These are phyloP conservation scores for Druceiella hillmani DNA, from an alignment of 2,888 invertebrate genomes.

Conservation along the genomic window DNA sequence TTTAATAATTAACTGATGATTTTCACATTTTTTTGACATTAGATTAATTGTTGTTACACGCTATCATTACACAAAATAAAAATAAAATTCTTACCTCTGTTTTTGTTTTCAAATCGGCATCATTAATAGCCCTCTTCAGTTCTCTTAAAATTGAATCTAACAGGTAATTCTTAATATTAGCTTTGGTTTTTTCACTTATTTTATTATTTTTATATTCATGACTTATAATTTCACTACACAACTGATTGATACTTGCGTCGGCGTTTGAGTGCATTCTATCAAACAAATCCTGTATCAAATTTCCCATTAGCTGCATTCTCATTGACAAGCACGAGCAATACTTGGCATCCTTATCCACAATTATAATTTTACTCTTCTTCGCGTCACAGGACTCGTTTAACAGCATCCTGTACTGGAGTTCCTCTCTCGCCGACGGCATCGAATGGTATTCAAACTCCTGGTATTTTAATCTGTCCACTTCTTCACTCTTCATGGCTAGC, in stretches of 20 bases:
- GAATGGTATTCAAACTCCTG: conserved; percentile 40
- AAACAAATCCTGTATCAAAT: conserved; percentile 45
- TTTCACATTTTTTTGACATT: neutral
- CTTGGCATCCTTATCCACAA: neutral
- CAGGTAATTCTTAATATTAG: conserved; percentile 49
- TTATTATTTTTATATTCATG: too few species aligned
- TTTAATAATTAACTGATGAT: too few species aligned
- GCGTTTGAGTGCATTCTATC: conserved; percentile 42
- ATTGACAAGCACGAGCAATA: conserved; percentile 45
- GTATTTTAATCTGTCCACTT: conserved; percentile 44
- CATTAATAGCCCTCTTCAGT: conserved; percentile 47
- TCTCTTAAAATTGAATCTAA: conserved; percentile 50
- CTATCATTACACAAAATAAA: conserved; percentile 35
- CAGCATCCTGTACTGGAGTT: conserved; percentile 43
- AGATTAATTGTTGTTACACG: conserved; percentile 17
- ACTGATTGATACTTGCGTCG: conserved; percentile 40
- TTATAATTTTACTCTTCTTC: conserved; percentile 36
- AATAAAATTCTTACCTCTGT: conserved; percentile 36
- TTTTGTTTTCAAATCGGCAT: conserved; percentile 49
- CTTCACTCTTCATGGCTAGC: conserved; percentile 49
- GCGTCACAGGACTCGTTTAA: conserved; percentile 48
- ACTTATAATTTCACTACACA: conserved; percentile 39
- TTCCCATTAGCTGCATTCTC: conserved; percentile 45
- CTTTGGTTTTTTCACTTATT: conserved; percentile 42
- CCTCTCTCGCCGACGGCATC: conserved; percentile 42